Conservation (phyloP, 92 coral and sea anemone species). For the Ricordea florida region DNA sequence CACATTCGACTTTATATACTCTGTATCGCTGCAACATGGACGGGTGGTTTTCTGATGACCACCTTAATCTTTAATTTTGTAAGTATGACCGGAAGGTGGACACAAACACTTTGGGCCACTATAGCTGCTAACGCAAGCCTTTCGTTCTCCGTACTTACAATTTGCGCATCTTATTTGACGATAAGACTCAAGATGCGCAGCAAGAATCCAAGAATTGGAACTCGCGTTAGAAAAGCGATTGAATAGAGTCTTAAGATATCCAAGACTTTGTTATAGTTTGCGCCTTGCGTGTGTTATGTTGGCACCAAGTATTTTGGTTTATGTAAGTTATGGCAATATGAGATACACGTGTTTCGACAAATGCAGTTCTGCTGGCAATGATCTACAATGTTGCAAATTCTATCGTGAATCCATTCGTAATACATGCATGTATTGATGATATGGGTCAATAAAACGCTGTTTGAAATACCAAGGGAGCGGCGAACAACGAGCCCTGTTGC, state of each 20-base stretch:
- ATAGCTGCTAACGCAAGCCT: no score
- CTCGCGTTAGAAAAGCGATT: background rate
- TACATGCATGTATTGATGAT: no score
- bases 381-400: background rate
- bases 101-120: background rate
- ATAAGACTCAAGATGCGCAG: background rate
- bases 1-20: background rate
- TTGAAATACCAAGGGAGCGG: no score
- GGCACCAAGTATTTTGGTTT: background rate
- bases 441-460: no score
- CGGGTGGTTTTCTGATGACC: background rate
- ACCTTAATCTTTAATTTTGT: background rate
- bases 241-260: slow-evolving; percentile 12
- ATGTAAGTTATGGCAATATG: background rate
- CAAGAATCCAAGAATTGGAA: background rate
- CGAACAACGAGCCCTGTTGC: no score
- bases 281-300: background rate
- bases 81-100: no score
- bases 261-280: background rate
- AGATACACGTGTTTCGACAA: background rate
- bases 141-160: no score
- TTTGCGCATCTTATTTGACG: background rate
- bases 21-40: background rate
- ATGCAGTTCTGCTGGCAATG: background rate
- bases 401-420: slow-evolving; percentile 14